A percentile compares a stretch with the other conserved stretches of the same genome.
These are phyloP conservation scores for Chaetops frenatus DNA, from an alignment of 2,113 vertebrate species.

Conservation along the genomic window DNA sequence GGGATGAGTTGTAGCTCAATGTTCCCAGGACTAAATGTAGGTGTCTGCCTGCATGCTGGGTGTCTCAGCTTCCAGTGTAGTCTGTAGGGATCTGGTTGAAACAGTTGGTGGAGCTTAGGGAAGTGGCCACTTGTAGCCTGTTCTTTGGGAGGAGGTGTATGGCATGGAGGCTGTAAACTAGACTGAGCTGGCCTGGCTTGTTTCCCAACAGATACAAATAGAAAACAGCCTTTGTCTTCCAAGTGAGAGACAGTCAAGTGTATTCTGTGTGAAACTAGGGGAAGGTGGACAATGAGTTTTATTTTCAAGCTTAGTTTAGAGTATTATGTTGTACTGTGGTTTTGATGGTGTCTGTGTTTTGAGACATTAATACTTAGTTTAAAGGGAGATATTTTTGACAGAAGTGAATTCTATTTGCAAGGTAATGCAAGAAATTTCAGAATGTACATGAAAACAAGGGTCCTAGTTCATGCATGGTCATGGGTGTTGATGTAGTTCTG, in stretches of 20 bases:
- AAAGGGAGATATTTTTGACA: neutral
- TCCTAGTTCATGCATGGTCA: neutral
- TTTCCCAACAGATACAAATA: neutral
- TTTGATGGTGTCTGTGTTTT: neutral
- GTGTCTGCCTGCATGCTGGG: neutral
- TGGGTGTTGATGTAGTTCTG: neutral
- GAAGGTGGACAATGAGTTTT: neutral
- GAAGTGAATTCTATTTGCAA: neutral
- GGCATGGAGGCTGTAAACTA: neutral
- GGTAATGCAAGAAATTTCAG: neutral
- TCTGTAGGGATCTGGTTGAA: neutral
- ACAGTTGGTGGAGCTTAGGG: neutral
- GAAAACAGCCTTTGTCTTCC: neutral
- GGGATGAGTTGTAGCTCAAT: neutral
- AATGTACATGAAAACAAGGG: neutral
- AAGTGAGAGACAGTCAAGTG: neutral
- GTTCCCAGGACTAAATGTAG: accelerated
- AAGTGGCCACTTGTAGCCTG: neutral
- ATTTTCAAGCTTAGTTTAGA: neutral
- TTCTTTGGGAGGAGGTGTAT: neutral
- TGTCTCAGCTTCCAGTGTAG: neutral
- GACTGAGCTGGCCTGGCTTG: neutral
- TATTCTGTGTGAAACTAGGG: neutral
- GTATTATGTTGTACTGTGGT: neutral
- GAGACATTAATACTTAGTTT: neutral